Evolutionary conservation across 1,140 invertebrate species (phyloP), one percentile per base, ranked within the genome.

Genomic region (Drosophila nasuta): DNA sequence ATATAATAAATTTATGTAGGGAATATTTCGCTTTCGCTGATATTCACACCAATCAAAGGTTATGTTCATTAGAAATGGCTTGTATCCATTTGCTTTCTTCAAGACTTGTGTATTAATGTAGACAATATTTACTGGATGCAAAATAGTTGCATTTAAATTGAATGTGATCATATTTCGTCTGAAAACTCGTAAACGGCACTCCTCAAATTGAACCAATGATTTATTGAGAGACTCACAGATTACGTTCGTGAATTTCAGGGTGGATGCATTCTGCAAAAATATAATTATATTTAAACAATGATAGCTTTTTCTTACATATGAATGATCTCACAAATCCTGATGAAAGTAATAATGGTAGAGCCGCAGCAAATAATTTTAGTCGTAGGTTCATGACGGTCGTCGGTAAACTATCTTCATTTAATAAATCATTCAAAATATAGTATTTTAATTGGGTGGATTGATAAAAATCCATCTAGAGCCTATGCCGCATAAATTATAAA

Each of bases 41-140:
- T 30, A 56, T 3, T 56, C 30, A 15, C 52, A 56, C 1, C 1
- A 0, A 2, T 56, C 30, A 35, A 56, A 56, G 13, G 52, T 15
- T 10, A 38, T 30, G 13, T 56, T 56, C 0, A 56, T 15, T 17
- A 56, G 4, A 13, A 13, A 56, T 15, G 52, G 52, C 5, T 52
- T 52, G n/a, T 52, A 52, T 6, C 51, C 51, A 33, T 52, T 52
- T 3, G 51, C 52, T 7, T 17, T 56, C 5, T 56, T 56, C n/a
- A 56, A 15, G 1, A 35, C 8, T 35, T 56, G 28, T 8, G 30
- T 56, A 5, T 56, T 15, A 3, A 56, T 10, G 8, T 35, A 2
- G 15, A 56, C 6, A 17, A 17, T 2, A 7, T 56, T 38, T 3
- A 56, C 2, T 2, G n/a, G 28, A 8, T 35, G n/a, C 30, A 35